Conservation (phyloP, 2,113 vertebrate species). For the Neomonachus schauinslandi region DNA sequence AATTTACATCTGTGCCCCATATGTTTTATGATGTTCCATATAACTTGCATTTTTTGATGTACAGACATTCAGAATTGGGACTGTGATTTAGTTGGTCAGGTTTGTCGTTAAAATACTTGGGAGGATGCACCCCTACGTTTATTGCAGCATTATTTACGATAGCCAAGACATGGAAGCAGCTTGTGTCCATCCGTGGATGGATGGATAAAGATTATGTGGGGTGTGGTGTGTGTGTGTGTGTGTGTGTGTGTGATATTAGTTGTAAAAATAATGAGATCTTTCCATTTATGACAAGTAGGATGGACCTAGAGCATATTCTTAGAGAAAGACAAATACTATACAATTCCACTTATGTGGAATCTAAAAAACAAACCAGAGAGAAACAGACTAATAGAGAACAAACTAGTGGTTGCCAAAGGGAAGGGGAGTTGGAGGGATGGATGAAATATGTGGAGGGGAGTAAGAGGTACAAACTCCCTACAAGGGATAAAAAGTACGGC, state of each 20-base stretch:
- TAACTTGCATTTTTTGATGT: conserved; percentile 36
- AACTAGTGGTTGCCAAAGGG: background rate
- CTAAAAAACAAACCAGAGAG: background rate
- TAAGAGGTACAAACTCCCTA: background rate
- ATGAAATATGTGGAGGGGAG: background rate
- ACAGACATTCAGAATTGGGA: background rate
- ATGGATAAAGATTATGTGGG: background rate
- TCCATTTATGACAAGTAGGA: background rate
- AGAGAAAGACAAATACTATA: background rate
- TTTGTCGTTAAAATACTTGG: conserved; percentile 1
- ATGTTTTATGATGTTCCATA: background rate
- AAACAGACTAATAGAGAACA: background rate
- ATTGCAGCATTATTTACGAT: background rate
- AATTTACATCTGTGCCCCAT: background rate
- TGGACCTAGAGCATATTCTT: background rate
- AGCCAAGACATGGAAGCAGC: background rate
- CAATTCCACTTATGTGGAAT: background rate
- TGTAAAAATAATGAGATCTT: background rate
- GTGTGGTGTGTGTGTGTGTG: background rate
- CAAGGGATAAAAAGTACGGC: background rate
- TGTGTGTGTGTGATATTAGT: background rate
- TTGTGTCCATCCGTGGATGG: background rate
- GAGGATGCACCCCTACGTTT: background rate
- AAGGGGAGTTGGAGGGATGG: background rate
- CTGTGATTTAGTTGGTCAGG: conserved; percentile 6